Conservation (phyloP, 2,113 vertebrate genomes). For the Cathartes aura region DNA sequence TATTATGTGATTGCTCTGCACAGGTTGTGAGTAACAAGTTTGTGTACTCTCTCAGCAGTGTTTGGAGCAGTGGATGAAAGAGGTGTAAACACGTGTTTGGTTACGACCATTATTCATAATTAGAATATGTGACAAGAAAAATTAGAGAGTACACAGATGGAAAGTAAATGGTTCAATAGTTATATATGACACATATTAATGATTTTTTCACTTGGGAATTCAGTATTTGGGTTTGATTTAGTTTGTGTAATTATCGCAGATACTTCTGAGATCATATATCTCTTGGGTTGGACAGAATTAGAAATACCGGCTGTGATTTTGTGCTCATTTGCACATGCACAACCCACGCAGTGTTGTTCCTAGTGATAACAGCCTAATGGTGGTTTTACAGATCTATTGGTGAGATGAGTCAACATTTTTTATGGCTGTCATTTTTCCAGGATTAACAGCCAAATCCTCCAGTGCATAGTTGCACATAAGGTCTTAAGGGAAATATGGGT, state of each 20-base stretch:
- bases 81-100: neutral
- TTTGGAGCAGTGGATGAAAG: neutral
- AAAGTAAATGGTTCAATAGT: neutral
- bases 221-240: slow-evolving; percentile 35
- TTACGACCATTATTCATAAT: slow-evolving; percentile 24
- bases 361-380: neutral
- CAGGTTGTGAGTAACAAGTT: neutral
- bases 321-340: slow-evolving; percentile 12
- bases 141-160: neutral
- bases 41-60: neutral
- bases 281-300: neutral
- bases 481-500: neutral
- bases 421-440: neutral
- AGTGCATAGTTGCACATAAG: neutral
- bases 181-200: neutral
- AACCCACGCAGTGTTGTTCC: slow-evolving; percentile 10
- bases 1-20: neutral
- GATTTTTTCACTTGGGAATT: neutral
- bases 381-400: neutral
- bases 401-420: neutral
- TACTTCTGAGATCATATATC: neutral
- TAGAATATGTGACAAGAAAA: neutral
- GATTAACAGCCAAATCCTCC: neutral
- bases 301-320: slow-evolving; percentile 29
- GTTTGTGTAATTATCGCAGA: neutral